Evolutionary conservation across 2,797 vertebrate species (phyloP).

Genomic region (Trematomus bernacchii): DNA sequence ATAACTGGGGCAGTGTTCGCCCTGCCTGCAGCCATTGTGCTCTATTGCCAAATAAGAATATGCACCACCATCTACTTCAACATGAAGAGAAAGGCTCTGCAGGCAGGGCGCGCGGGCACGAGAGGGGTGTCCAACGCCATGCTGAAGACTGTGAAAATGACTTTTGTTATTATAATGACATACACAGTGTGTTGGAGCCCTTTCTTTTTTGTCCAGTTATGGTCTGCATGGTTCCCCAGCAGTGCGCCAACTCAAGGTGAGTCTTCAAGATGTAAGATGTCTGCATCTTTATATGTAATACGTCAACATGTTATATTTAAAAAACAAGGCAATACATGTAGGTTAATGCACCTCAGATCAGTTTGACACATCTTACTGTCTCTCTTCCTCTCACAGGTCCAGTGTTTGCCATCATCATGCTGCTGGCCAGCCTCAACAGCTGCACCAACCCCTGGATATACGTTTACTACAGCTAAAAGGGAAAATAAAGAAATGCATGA

Average conservation of each 20-base stretch:
- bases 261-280: not conserved
- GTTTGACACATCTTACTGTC: not conserved
- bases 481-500: no score
- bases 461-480: slow-evolving; percentile 82
- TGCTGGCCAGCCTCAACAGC: slow-evolving; percentile 90
- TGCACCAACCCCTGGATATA: slow-evolving; percentile 92
- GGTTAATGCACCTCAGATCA: no score
- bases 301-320: not conserved
- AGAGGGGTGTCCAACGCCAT: slow-evolving; percentile 88
- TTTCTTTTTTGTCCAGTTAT: slow-evolving; percentile 92
- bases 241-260: slow-evolving; percentile 86
- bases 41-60: slow-evolving; percentile 89
- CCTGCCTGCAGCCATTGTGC: slow-evolving; percentile 84
- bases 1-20: slow-evolving; percentile 88
- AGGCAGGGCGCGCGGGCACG: slow-evolving; percentile 78
- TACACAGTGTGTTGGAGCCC: slow-evolving; percentile 91
- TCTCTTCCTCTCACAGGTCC: slow-evolving; percentile 75
- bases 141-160: slow-evolving; percentile 93
- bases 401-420: slow-evolving; percentile 88
- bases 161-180: slow-evolving; percentile 90
- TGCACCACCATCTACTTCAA: slow-evolving; percentile 91
- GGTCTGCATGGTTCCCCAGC: slow-evolving; percentile 90
- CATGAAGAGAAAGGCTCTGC: slow-evolving; percentile 81
- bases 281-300: not conserved
- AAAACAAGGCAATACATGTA: not conserved